Conservation (phyloP, 2,113 vertebrate species). For the Puntigrus tetrazona region DNA sequence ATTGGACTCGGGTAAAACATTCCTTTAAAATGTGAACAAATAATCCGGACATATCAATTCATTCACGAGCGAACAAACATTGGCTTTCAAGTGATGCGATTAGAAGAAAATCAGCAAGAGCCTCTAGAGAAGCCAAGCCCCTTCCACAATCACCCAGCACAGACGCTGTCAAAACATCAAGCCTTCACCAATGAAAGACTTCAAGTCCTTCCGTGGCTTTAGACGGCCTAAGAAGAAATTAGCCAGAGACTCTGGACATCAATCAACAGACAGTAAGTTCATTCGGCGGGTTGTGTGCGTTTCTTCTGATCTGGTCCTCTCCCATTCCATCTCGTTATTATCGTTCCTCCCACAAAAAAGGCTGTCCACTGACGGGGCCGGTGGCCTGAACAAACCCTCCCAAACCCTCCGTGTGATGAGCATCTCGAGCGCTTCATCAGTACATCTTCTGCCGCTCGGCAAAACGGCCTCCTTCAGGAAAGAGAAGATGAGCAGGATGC, state of each 20-base stretch:
- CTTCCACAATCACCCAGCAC: constrained; percentile 28
- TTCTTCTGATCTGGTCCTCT: constrained; percentile 9
- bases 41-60: constrained; percentile 8
- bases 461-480: constrained; percentile 95
- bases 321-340: constrained; percentile 32
- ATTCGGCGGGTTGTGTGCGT: constrained; percentile 10
- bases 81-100: constrained; percentile 14
- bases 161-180: constrained; percentile 37
- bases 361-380: constrained; percentile 26
- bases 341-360: constrained; percentile 59
- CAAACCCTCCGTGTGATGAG: background rate
- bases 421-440: constrained; percentile 64
- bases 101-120: constrained; percentile 29
- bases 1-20: constrained; percentile 9
- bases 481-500: constrained; percentile 91
- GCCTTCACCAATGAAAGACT: constrained; percentile 46
- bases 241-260: constrained; percentile 27
- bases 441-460: constrained; percentile 97
- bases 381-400: constrained; percentile 23
- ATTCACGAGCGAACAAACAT: constrained; percentile 11
- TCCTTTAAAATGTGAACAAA: constrained; percentile 35
- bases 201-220: constrained; percentile 23
- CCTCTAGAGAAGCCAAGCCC: constrained; percentile 32
- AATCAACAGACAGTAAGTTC: constrained; percentile 34
- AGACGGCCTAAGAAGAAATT: constrained; percentile 1